These are phyloP conservation scores for Gorsachius goisagi DNA, from an alignment of 2,113 vertebrate species.

Conservation along the genomic window DNA sequence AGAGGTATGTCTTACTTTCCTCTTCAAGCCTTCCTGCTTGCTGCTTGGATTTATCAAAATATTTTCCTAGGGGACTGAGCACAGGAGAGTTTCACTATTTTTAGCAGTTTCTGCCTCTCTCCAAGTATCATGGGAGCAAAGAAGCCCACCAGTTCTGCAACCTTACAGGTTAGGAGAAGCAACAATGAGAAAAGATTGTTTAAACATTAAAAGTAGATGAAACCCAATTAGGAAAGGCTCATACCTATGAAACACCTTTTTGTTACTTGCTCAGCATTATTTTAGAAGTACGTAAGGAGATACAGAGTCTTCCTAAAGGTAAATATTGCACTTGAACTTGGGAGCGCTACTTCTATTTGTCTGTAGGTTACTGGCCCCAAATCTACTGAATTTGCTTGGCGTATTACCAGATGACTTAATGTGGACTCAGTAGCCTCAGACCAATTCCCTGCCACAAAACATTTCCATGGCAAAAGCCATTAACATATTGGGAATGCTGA, in stretches of 20 bases:
- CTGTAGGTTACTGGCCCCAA: neutral
- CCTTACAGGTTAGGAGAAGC: neutral
- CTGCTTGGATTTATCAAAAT: conserved; percentile 21
- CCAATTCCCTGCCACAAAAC: neutral
- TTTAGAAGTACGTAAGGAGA: neutral
- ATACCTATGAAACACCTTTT: neutral
- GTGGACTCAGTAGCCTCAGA: neutral
- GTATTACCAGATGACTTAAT: neutral
- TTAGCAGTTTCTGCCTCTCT: neutral
- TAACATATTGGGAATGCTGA: neutral
- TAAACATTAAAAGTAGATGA: neutral
- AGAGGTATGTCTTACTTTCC: conserved; percentile 42
- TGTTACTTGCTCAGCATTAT: neutral
- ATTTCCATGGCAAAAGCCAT: neutral
- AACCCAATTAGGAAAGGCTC: neutral
- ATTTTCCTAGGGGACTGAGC: conserved; percentile 20
- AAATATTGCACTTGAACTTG: neutral
- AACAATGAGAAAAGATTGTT: neutral
- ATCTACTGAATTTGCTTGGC: neutral
- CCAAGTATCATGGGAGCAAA: neutral
- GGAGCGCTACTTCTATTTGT: neutral
- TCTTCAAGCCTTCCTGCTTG: conserved; percentile 28
- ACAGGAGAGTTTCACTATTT: conserved; percentile 4
- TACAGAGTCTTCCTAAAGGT: neutral
- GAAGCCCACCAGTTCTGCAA: neutral